Conservation (phyloP, 2,797 vertebrate genomes). For the Brotula barbata region DNA sequence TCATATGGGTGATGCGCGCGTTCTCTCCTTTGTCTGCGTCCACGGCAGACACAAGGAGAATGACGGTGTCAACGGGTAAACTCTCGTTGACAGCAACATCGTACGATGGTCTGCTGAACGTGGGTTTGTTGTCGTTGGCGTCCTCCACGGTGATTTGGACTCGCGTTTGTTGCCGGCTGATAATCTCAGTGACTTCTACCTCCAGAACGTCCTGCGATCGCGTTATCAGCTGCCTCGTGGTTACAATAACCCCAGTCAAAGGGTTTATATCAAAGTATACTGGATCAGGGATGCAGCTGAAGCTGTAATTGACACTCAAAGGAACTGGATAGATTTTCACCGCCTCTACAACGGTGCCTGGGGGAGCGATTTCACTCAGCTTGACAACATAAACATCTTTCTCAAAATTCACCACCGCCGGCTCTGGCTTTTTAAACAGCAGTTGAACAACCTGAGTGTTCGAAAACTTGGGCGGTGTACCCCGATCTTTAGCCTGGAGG, state of each 20-base stretch:
- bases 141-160: constrained; percentile 87
- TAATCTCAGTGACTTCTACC: constrained; percentile 86
- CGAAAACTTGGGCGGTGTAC: constrained; percentile 87
- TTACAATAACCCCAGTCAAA: constrained; percentile 89
- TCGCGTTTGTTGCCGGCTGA: constrained; percentile 82
- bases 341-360: constrained; percentile 87
- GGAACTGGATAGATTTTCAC: constrained; percentile 84
- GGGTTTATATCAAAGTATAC: constrained; percentile 87
- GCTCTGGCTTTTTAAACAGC: constrained; percentile 81
- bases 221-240: constrained; percentile 81
- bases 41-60: constrained; percentile 84
- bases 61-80: constrained; percentile 81
- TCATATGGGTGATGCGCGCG: constrained; percentile 89
- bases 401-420: constrained; percentile 83
- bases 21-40: constrained; percentile 93
- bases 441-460: constrained; percentile 85
- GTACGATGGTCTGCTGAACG: constrained; percentile 86
- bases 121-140: constrained; percentile 88
- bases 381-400: constrained; percentile 87
- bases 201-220: constrained; percentile 83
- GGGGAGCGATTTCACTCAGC: constrained; percentile 90
- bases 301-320: constrained; percentile 83
- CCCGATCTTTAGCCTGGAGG: constrained; percentile 94
- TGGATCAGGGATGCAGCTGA: constrained; percentile 81
- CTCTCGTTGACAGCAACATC: constrained; percentile 88